Evolutionary conservation across 2,113 vertebrate genomes (phyloP).

Genomic region (Promerops cafer): DNA sequence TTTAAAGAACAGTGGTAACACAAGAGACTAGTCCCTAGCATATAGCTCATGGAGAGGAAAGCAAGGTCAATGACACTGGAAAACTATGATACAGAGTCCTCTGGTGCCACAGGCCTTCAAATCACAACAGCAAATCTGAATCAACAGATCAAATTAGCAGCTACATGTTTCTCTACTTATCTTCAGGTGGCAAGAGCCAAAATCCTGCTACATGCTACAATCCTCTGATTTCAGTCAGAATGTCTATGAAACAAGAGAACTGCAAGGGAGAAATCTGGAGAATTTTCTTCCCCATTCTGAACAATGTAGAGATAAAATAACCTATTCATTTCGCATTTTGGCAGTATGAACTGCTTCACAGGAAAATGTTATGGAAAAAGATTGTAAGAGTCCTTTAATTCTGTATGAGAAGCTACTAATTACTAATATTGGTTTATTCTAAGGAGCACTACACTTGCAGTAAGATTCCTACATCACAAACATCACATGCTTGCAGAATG

Average conservation of each 20-base stretch:
- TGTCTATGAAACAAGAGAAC: neutral
- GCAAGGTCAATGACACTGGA: neutral
- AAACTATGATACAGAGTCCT: neutral
- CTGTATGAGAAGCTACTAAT: neutral
- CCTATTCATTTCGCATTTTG: neutral
- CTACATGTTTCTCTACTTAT: neutral
- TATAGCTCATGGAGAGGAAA: neutral
- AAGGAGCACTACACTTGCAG: neutral
- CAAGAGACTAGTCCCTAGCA: neutral
- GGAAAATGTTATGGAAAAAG: neutral
- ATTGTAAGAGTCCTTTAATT: neutral
- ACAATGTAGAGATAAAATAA: neutral
- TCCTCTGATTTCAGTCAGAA: neutral
- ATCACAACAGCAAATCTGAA: neutral
- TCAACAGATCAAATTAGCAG: neutral
- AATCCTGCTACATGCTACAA: neutral
- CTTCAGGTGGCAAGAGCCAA: neutral
- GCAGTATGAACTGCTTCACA: neutral
- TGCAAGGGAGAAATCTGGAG: neutral
- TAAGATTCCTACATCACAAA: neutral
- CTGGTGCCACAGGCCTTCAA: neutral
- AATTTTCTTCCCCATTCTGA: neutral
- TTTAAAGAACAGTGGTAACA: neutral
- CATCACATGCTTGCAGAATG: neutral
- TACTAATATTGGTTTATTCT: neutral